Conservation (phyloP, 2,888 invertebrate species). For the Eristalis arbustorum region DNA sequence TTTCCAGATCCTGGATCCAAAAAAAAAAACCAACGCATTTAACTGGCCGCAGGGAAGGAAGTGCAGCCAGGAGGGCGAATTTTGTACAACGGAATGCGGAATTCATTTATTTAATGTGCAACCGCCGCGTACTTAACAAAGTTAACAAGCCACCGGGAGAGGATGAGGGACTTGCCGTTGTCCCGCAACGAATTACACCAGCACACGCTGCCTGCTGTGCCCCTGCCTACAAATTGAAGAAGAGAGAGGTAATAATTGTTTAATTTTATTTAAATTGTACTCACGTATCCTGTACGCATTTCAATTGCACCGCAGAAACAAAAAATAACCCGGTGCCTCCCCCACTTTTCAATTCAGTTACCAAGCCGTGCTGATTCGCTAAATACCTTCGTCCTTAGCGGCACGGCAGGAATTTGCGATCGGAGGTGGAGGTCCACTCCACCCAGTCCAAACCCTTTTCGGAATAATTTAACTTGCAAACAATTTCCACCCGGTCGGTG, state of each 20-base stretch:
- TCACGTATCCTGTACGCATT: slow-evolving; percentile 34
- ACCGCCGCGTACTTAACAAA: slow-evolving; percentile 53
- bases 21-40: not conserved
- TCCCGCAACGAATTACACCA: not conserved
- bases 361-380: slow-evolving; percentile 34
- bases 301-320: slow-evolving; percentile 10
- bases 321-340: not conserved
- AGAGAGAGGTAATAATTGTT: slow-evolving; percentile 62
- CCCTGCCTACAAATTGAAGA: slow-evolving; percentile 4
- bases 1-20: slow-evolving; percentile 46
- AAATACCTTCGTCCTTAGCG: slow-evolving; percentile 37
- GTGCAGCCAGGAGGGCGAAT: not conserved
- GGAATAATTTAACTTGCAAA: slow-evolving; percentile 57
- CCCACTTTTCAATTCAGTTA: not conserved
- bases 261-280: slow-evolving; percentile 49
- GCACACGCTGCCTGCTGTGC: too few relatives aligned
- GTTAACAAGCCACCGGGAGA: slow-evolving; percentile 45
- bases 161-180: not conserved
- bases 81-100: slow-evolving; percentile 24
- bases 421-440: not conserved
- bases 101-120: slow-evolving; percentile 59
- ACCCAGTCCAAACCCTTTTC: not conserved
- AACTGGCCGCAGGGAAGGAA: slow-evolving; percentile 27
- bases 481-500: slow-evolving; percentile 29
- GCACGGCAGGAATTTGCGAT: not conserved